phyloP scores from a whole-genome alignment of 2,113 vertebrate genomes.

The Lophotis ruficrista region DNA sequence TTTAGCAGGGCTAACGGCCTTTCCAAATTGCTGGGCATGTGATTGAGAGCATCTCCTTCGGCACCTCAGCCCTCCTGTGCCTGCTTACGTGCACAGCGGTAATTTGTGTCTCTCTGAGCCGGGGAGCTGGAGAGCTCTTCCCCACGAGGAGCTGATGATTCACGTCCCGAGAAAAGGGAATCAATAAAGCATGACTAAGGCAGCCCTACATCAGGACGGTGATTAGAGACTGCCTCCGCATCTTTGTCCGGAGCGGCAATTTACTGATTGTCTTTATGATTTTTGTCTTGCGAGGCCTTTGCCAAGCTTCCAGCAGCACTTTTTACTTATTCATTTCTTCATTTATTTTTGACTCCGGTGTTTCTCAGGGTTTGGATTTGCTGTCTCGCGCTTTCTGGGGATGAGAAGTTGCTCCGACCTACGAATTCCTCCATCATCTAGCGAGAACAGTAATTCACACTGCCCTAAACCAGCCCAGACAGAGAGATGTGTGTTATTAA shows the following conservation, averaged over 20 bases:
- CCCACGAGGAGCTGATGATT: constrained; percentile 55
- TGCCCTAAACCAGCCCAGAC: neutral
- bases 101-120: constrained; percentile 16
- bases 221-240: constrained; percentile 27
- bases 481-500: neutral
- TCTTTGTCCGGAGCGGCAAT: constrained; percentile 44
- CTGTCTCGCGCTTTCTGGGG: neutral
- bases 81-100: neutral
- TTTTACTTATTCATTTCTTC: neutral
- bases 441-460: neutral
- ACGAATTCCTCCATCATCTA: neutral
- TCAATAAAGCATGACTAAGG: constrained; percentile 59
- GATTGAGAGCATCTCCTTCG: neutral
- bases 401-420: neutral
- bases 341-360: neutral
- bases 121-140: constrained; percentile 39
- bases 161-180: constrained; percentile 10
- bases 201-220: neutral
- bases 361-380: neutral
- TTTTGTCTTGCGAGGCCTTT: neutral
- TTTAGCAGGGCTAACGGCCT: neutral
- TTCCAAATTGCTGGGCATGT: neutral
- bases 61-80: neutral
- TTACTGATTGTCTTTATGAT: neutral
- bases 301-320: neutral